These are phyloP conservation scores for Helobdella robusta DNA, from an alignment of 2,888 invertebrate genomes.

Conservation along the genomic window DNA sequence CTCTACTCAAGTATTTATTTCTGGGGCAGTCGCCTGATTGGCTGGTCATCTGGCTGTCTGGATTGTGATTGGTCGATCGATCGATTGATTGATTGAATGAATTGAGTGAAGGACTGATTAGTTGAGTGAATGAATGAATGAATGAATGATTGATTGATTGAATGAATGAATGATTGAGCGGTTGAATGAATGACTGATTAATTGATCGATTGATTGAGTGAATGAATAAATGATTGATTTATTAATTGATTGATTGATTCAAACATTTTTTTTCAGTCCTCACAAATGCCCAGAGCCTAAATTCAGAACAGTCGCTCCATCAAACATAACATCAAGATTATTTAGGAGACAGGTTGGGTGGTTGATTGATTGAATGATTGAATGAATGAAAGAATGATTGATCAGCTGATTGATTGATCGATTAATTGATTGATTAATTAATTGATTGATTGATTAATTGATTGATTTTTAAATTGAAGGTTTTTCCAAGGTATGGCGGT, in stretches of 20 bases:
- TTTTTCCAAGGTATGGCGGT: conserved; percentile 51
- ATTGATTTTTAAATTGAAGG: conserved; percentile 37
- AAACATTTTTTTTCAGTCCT: conserved; percentile 63
- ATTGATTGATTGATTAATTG: not conserved
- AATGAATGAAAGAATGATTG: not conserved
- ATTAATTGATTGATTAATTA: not conserved
- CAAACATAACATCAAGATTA: conserved; percentile 64
- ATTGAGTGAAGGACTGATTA: not conserved
- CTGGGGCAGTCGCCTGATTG: not conserved
- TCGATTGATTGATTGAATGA: not conserved
- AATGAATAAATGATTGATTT: too few species aligned
- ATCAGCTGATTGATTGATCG: not conserved
- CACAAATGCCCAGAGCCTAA: conserved; percentile 89
- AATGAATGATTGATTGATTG: too few species aligned
- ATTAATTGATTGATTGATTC: too few species aligned
- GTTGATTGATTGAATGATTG: not conserved
- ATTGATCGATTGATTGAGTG: too few species aligned
- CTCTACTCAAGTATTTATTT: conserved; percentile 53
- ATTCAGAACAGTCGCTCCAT: conserved; percentile 59
- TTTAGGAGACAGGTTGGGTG: conserved; percentile 53
- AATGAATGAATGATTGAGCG: too few species aligned
- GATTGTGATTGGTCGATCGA: not conserved
- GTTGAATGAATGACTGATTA: too few species aligned
- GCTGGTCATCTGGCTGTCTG: not conserved
- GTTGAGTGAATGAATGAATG: too few species aligned